Percentiles rank a stretch among this genome's conserved stretches.
phyloP scores from a whole-genome alignment of 2,888 invertebrate species.

The Plagodis dolabraria region DNA sequence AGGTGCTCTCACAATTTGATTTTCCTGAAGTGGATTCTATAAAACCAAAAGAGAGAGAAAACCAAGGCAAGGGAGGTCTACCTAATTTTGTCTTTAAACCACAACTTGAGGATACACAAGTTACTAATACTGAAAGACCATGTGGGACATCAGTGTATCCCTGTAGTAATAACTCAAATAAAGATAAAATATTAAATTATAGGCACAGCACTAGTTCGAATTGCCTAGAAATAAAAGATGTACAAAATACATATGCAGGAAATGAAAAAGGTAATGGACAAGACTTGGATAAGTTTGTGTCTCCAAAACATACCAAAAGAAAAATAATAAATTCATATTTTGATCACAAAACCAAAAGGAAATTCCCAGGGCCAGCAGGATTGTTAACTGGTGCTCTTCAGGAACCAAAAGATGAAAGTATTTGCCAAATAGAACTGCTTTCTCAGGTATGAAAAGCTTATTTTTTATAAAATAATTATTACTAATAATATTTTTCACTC shows the following conservation, averaged over 20 bases:
- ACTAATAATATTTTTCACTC: too few relatives aligned
- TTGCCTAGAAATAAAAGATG: background rate
- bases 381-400: slow-evolving; percentile 64
- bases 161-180: slow-evolving; percentile 2
- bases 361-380: slow-evolving; percentile 79
- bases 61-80: background rate
- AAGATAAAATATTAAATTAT: background rate
- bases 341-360: slow-evolving; percentile 71
- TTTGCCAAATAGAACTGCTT: slow-evolving; percentile 69
- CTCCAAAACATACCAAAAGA: slow-evolving; percentile 67
- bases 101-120: background rate
- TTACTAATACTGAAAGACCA: background rate
- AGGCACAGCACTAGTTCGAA: background rate
- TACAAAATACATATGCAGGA: background rate
- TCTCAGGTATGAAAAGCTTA: slow-evolving; percentile 66
- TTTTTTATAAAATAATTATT: background rate
- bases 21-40: slow-evolving; percentile 52
- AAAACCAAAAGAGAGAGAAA: slow-evolving; percentile 14
- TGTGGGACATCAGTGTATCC: slow-evolving; percentile 1
- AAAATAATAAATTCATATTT: slow-evolving; percentile 74
- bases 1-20: slow-evolving; percentile 76
- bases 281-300: slow-evolving; percentile 35
- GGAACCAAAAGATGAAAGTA: slow-evolving; percentile 63
- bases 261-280: slow-evolving; percentile 6
- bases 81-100: background rate